Percentiles rank a stretch among this genome's conserved stretches.
phyloP scores from a whole-genome alignment of 2,113 vertebrate species.

The Myrmophylax atrothorax region DNA sequence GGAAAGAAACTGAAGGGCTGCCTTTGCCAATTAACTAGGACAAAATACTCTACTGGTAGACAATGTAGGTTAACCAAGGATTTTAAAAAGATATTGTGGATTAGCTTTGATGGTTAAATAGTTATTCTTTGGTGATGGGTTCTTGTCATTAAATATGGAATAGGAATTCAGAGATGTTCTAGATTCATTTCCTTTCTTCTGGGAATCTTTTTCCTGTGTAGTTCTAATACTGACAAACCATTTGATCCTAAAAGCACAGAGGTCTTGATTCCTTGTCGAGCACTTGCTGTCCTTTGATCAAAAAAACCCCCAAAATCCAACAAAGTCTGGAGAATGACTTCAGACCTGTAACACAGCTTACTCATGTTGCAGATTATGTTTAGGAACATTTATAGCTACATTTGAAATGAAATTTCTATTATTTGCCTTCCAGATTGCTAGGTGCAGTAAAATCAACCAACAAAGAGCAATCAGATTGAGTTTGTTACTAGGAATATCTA shows the following conservation, averaged over 20 bases:
- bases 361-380: background rate
- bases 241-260: background rate
- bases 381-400: background rate
- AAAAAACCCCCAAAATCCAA: background rate
- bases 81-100: background rate
- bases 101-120: background rate
- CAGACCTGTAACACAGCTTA: background rate
- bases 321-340: background rate
- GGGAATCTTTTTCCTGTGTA: background rate
- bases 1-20: background rate
- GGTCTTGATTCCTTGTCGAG: background rate
- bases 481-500: conserved; percentile 53
- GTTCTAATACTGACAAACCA: background rate
- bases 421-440: conserved; percentile 15
- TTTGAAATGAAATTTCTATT: conserved; percentile 11
- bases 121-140: background rate
- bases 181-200: background rate
- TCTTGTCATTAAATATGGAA: background rate
- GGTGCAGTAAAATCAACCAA: background rate
- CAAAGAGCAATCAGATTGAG: conserved; percentile 26
- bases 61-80: background rate
- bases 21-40: background rate
- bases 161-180: background rate
- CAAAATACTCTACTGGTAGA: background rate
- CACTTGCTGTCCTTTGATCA: background rate